Base-by-base conservation (phyloP, 92 coral and sea anemone species). In the Paragorgia papillata region DNA sequence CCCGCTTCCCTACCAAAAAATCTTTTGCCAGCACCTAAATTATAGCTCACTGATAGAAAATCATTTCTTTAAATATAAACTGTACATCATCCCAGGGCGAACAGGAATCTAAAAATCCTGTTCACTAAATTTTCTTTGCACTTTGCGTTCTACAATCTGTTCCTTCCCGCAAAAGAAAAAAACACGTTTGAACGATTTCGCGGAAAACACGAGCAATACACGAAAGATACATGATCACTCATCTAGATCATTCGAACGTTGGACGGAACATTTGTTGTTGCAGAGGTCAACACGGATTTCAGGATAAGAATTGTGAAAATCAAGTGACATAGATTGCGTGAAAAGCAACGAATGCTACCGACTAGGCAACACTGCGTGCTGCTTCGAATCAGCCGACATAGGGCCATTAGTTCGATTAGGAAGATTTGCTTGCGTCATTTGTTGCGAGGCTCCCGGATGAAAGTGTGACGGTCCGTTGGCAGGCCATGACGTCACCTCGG, bases 61-160 rank as follows among this genome's bases (percentile, higher is more conserved):
- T 53, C 43, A 30, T 13, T 29, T 43, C 35, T 58, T 71, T 71
- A 71, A 71, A 71, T 71, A 71, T 71, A 71, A 71, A 71, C 78
- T 71, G 78, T 71, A 71, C 78, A 71, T 71, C 9, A 53, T 55
- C 34, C 64, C 32, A 71, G 22, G 63, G 46, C 29, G 34, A 71
- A 50, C 29, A n/a, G 30, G 31, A 51, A 32, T 66, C 25, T 49
- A 66, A 40, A 66, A 66, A 24, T 60, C 39, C 66, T 17, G 24
- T 30, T 44, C 30, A 51, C 28, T 68, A 2, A 68, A 27, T 49
- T 48, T 46, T 22, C 18, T 49, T 48, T 46, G 40, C 18, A 29
- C 15, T 20, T 12, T 22, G 58, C 33, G 73, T 41, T 41, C 30
- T 41, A 6, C 12, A 5, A 12, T 12, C 5, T 4, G 5, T 4